Evolutionary conservation across 2,797 vertebrate species (phyloP).

Genomic region (Saxicola maurus): DNA sequence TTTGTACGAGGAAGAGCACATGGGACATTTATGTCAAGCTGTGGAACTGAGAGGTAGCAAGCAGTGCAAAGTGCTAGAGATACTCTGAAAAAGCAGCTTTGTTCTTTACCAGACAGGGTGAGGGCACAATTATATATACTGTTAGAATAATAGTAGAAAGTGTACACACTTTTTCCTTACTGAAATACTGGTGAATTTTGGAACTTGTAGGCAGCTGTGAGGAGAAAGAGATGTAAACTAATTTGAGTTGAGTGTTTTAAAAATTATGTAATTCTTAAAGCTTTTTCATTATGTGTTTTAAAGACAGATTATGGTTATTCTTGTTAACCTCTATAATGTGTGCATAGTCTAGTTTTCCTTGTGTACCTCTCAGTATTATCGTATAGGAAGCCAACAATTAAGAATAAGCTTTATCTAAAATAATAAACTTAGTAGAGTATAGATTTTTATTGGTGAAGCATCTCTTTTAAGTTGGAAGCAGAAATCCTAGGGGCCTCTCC

Average conservation of each 20-base stretch:
- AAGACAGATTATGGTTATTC: not conserved
- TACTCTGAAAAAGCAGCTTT: not conserved
- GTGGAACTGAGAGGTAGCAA: not conserved
- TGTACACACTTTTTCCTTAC: not conserved
- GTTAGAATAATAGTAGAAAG: not conserved
- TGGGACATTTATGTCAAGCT: not conserved
- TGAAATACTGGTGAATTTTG: not conserved
- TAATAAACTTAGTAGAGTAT: not conserved
- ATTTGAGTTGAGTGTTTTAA: not conserved
- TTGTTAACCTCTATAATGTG: not conserved
- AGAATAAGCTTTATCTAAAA: conserved; percentile 27
- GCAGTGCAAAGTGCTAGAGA: not conserved
- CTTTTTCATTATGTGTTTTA: not conserved
- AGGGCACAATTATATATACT: not conserved
- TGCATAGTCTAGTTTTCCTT: not conserved
- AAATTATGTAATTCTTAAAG: not conserved
- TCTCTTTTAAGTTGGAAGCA: not conserved
- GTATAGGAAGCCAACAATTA: conserved; percentile 33
- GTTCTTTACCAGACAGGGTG: not conserved
- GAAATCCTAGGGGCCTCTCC: not conserved
- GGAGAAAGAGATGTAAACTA: not conserved
- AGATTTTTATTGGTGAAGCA: not conserved
- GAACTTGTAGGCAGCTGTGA: not conserved
- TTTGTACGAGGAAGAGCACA: not conserved
- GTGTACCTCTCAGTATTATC: not conserved